Evolutionary conservation across 2,888 invertebrate genomes (phyloP), one percentile per base, ranked within the genome.

Genomic region (Rhagonycha fulva): DNA sequence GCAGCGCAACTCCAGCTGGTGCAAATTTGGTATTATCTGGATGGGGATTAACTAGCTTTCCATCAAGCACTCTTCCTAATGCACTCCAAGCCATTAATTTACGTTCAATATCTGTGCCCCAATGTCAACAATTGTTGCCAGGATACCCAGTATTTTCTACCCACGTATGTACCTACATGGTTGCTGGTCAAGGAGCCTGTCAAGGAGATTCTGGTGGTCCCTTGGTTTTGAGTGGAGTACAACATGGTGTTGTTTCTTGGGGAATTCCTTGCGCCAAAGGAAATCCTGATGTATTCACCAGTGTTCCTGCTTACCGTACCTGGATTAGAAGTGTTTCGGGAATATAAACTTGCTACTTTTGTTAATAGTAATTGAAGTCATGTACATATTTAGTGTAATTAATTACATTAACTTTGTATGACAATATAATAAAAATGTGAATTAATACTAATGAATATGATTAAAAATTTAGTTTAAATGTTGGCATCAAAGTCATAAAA

Each of bases 61-160:
- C 90, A 81, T 91, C 91, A 14, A 91, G 91, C 26, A 80, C 82
- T 3, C 82, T 88, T 0, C 91, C 92, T 0, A 88, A 89, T 73
- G 87, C 89, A 7, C 87, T 92, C 9, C 92, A 92, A 81, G 89
- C 89, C 82, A 90, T 92, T 72, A 85, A 88, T 77, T 82, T 90
- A 74, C 87, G 84, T 0, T 87, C 90, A 0, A 82, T 92, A 14
- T 90, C 87, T 72, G 88, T 90, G 23, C 87, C 88, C n/a, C 63
- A 66, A 24, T 66, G 63, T 7, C 63, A 66, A 12, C 63, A 66
- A 66, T 9, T 23, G 24, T 66, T 66, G 26, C 63, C 24, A 9
- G 63, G 63, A 24, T 66, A 66, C 9, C 63, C 63, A 14, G 24
- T 66, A 9, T 60, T 24, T 9, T 14, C 11, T 47, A 23, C 60